Base-by-base conservation (phyloP, 2,113 vertebrate genomes). In the Eleginops maclovinus region DNA sequence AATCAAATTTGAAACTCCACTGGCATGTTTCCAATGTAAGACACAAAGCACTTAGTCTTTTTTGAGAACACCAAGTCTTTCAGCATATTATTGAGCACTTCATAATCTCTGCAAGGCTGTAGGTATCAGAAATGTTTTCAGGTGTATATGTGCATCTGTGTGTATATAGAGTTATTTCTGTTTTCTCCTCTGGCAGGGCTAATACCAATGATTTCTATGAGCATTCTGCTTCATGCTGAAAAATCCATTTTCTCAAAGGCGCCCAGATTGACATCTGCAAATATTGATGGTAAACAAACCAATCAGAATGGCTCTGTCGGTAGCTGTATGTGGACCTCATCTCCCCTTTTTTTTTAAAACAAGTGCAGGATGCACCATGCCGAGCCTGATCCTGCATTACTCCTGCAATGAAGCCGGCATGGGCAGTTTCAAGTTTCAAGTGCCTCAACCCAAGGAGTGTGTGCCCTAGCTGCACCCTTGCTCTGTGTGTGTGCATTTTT, bases 201-300 rank as follows among this genome's bases (percentile, higher is more conserved):
- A 73, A 85, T 79, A 68, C 74, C 75, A 79, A 79, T 74, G 71
- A 84, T 87, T 87, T 83, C 73, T 89, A 74, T 84, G 43, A 87
- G 88, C 87, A 86, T 88, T 87, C 74, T 72, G 75, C 75, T 82
- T 87, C 81, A 89, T 79, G 86, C 87, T 85, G 82, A 83, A 90
- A 91, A 92, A 91, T 91, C 85, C 2, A 91, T 90, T 90, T 90
- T 88, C 88, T 89, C 87, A 89, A 88, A 91, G 86, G 80, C 63
- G 15, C 68, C 65, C n/a, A 61, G 85, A 90, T 84, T 91, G 90
- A 90, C 88, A 90, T 89, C 85, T 87, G 87, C 79, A 91, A 90
- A 93, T 93, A 93, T 91, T 90, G 88, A 93, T 85, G 79, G 86
- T 90, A 92, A 93, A 90, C 92, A 91, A 92, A 87, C 83, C 83